Base-by-base conservation (phyloP, 1,140 invertebrate genomes). In the Drosophila athabasca region DNA sequence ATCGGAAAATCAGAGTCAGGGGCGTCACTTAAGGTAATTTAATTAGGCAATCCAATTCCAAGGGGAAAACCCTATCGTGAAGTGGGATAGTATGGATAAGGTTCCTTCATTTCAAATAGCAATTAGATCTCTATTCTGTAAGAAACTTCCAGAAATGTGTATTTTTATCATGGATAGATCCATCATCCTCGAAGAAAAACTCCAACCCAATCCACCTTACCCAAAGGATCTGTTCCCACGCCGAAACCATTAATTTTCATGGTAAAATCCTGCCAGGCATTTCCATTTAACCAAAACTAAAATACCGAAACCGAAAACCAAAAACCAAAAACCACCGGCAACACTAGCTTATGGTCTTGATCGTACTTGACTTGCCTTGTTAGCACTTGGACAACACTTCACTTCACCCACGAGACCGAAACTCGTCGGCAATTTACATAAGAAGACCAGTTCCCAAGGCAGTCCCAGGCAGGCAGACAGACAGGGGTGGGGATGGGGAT, bases 371-470 rank as follows among this genome's bases (percentile, higher is more conserved):
- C 57, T 43, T 74, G 71, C 71, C 70, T 87, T 88, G 83, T 87
- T 87, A 87, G 82, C 83, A 88, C 83, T 79, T 78, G 70, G 54
- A 66, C 55, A 62, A 57, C 60, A 76, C 77, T 87, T 75, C 83
- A 88, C 83, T 87, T 75, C 83, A 88, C 83, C 83, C 78, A 78
- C 70, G 66, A 89, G 62, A 35, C 49, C 29, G 58, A 65, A 72
- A 59, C 60, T 74, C 45, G 60, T 46, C 41, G 55, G 67, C 74
- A 57, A 88, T 88, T 88, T 88, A 88, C 83, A 88, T 88, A 88
- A 88, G 79, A 88, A 88, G 83, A 84, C 76, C 83, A 88, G 82
- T 82, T 87, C 83, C 82, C 82, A 87, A 82, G 78, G 69, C 76
- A 62, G 51, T 24, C 39, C 22, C 6, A 35, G 57, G 13, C 24